Evolutionary conservation across 2,113 vertebrate genomes (phyloP).

Genomic region (Pipa parva): DNA sequence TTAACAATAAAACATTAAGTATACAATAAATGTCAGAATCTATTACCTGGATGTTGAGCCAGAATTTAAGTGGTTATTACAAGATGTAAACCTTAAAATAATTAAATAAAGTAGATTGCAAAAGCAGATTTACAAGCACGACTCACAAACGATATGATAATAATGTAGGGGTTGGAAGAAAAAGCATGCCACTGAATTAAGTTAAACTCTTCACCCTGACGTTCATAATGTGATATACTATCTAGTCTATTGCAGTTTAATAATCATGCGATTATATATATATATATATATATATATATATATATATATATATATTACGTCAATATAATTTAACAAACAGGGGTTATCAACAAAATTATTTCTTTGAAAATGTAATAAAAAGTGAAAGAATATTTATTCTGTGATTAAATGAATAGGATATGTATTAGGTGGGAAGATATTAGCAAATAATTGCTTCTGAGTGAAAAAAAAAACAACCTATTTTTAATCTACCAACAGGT

Average conservation of each 20-base stretch:
- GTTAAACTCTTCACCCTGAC: background rate
- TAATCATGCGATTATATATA: background rate
- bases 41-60: constrained; percentile 18
- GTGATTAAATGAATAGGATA: too few species aligned
- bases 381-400: too few species aligned
- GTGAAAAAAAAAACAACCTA: too few species aligned
- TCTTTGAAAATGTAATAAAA: too few species aligned
- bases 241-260: background rate
- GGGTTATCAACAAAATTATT: too few species aligned
- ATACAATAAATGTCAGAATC: constrained; percentile 19
- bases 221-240: background rate
- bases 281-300: too few species aligned
- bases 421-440: too few species aligned
- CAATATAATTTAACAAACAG: too few species aligned
- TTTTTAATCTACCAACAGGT: too few species aligned
- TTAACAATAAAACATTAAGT: constrained; percentile 19
- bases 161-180: background rate
- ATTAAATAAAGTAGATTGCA: constrained; percentile 14
- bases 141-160: constrained; percentile 1
- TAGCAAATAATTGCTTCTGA: too few species aligned
- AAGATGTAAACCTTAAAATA: constrained; percentile 24
- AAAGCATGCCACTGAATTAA: background rate
- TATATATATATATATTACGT: too few species aligned
- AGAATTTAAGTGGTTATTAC: constrained; percentile 20
- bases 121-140: constrained; percentile 6